phyloP scores from a whole-genome alignment of 2,888 invertebrate genomes.

The Morpho achilles region DNA sequence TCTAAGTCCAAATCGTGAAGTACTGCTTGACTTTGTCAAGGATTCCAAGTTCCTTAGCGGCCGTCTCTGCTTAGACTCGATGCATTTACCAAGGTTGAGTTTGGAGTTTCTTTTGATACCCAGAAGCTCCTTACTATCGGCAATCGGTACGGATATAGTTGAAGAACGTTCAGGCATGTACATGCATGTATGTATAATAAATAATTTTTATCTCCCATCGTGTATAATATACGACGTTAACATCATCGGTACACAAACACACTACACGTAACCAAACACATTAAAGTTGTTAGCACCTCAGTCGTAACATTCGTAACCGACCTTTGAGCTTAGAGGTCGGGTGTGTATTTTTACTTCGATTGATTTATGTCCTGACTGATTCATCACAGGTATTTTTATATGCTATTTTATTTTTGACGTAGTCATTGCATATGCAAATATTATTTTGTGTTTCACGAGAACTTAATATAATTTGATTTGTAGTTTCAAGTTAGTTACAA shows the following conservation, averaged over 20 bases:
- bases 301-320: constrained; percentile 19
- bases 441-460: too few relatives aligned
- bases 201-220: constrained; percentile 7
- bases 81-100: too few relatives aligned
- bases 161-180: constrained; percentile 2
- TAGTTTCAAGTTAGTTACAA: too few relatives aligned
- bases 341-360: constrained; percentile 5
- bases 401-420: background rate
- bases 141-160: too few relatives aligned
- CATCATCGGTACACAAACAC: constrained; percentile 13
- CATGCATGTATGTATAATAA: constrained; percentile 6
- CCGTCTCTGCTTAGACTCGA: too few relatives aligned
- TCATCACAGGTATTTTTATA: constrained; percentile 2
- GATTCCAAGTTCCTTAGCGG: too few relatives aligned
- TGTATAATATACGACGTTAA: constrained; percentile 11
- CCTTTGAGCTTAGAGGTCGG: constrained; percentile 21
- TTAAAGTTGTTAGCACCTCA: constrained; percentile 29
- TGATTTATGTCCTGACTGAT: constrained; percentile 10
- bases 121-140: too few relatives aligned
- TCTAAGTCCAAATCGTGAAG: too few relatives aligned
- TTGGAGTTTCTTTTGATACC: too few relatives aligned
- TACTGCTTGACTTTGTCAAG: too few relatives aligned
- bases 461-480: too few relatives aligned
- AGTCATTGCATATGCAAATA: too few relatives aligned
- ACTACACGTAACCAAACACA: constrained; percentile 23